A percentile compares a stretch with the other conserved stretches of the same genome.
phyloP scores from a whole-genome alignment of 30 jellyfish, hydroid and myxozoan species.

The Turritopsis dohrnii region DNA sequence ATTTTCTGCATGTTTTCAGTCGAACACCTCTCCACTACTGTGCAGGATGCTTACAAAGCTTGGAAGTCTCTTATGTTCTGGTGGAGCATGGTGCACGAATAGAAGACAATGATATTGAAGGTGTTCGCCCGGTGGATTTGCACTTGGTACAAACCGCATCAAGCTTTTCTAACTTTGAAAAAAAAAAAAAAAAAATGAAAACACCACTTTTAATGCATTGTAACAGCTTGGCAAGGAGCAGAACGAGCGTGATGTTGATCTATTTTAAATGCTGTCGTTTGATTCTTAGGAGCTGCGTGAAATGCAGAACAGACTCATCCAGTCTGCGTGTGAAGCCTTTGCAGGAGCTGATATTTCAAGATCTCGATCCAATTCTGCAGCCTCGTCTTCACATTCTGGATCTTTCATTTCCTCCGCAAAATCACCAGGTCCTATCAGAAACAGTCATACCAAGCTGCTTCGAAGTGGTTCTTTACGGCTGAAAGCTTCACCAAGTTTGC shows the following conservation, averaged over 20 bases:
- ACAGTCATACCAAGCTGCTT: slow-evolving; percentile 39
- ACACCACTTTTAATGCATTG: too few relatives aligned
- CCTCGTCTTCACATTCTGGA: slow-evolving; percentile 53
- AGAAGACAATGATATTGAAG: slow-evolving; percentile 92
- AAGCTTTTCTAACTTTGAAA: too few relatives aligned
- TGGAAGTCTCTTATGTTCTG: slow-evolving; percentile 76
- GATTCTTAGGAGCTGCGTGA: slow-evolving; percentile 81
- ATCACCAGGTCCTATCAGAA: slow-evolving; percentile 43
- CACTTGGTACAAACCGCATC: too few relatives aligned
- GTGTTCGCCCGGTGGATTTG: slow-evolving; percentile 89
- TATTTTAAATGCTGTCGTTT: too few relatives aligned
- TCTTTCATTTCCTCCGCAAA: slow-evolving; percentile 44
- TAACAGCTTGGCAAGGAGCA: too few relatives aligned
- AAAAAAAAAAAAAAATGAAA: neutral
- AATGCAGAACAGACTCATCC: slow-evolving; percentile 90
- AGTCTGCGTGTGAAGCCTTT: slow-evolving; percentile 92
- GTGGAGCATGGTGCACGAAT: slow-evolving; percentile 98
- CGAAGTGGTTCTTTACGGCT: slow-evolving; percentile 44
- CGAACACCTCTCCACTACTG: slow-evolving; percentile 97
- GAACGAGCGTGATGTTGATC: too few relatives aligned
- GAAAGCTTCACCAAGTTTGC: slow-evolving; percentile 58
- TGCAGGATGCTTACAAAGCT: slow-evolving; percentile 83
- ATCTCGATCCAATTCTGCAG: slow-evolving; percentile 71
- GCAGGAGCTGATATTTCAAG: slow-evolving; percentile 68
- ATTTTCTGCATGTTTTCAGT: slow-evolving; percentile 28